These are phyloP conservation scores for Galleria mellonella DNA, from an alignment of 1,140 invertebrate genomes.

Conservation along the genomic window DNA sequence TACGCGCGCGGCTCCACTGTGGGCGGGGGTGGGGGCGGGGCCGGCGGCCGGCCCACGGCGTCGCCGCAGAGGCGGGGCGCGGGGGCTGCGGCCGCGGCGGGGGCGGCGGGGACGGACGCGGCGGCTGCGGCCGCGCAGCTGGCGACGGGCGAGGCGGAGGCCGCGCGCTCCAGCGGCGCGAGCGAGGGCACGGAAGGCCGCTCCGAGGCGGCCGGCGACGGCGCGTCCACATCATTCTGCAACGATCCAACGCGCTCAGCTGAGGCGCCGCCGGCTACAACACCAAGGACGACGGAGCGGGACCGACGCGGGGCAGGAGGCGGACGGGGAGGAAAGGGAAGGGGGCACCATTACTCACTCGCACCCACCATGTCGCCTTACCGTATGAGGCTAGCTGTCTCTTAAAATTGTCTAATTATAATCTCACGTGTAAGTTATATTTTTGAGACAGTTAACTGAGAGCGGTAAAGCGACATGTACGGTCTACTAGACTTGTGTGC, in stretches of 20 bases:
- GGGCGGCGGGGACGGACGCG: constrained; percentile 7
- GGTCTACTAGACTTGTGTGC: constrained; percentile 21
- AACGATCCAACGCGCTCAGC: constrained; percentile 66
- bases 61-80: constrained; percentile 7
- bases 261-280: constrained; percentile 56
- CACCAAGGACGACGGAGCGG: constrained; percentile 19
- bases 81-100: constrained; percentile 11
- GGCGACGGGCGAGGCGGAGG: constrained; percentile 1
- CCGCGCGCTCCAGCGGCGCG: constrained; percentile 5
- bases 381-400: constrained; percentile 17
- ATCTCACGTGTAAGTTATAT: no score
- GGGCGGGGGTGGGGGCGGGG: constrained; percentile 15
- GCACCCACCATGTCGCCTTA: constrained; percentile 19
- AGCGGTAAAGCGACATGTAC: constrained; percentile 28
- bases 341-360: constrained; percentile 55
- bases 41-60: constrained; percentile 10
- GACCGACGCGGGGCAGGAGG: constrained; percentile 37
- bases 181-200: constrained; percentile 12
- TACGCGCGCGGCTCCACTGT: constrained; percentile 29
- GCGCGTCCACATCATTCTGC: constrained; percentile 68
- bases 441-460: constrained; percentile 27
- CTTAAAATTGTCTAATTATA: no score
- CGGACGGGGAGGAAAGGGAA: constrained; percentile 11
- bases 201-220: constrained; percentile 48
- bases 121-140: constrained; percentile 16